These are phyloP conservation scores for Gambusia yucatana DNA, from an alignment of 2,797 vertebrate species.

Conservation along the genomic window DNA sequence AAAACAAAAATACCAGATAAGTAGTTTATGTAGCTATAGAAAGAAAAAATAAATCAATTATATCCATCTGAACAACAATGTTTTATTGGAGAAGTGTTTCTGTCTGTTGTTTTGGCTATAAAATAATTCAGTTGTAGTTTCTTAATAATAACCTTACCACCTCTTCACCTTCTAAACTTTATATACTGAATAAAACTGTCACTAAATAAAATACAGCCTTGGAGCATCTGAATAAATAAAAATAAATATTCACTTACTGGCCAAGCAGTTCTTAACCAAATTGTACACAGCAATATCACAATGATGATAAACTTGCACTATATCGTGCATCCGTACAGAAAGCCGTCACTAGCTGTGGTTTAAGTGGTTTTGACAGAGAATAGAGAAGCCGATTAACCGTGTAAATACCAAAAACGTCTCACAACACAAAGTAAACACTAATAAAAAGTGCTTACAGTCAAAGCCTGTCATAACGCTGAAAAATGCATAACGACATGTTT, in stretches of 20 bases:
- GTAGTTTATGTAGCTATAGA: not conserved
- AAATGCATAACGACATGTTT: slow-evolving; percentile 6
- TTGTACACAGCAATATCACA: not conserved
- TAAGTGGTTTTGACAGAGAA: not conserved
- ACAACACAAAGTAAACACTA: slow-evolving; percentile 13
- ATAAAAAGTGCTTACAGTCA: slow-evolving; percentile 1
- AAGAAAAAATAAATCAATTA: not conserved
- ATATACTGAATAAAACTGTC: not conserved
- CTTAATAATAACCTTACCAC: not conserved
- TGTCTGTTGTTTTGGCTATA: not conserved
- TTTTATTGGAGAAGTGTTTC: not conserved
- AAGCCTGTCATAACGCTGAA: not conserved
- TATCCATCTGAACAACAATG: not conserved
- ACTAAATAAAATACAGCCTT: not conserved
- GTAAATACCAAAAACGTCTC: slow-evolving; percentile 1
- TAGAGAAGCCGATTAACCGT: not conserved
- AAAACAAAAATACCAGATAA: not conserved
- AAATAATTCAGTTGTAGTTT: not conserved
- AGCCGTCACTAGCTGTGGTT: not conserved
- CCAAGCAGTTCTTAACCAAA: not conserved
- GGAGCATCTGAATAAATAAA: not conserved
- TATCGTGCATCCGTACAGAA: not conserved
- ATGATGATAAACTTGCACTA: not conserved
- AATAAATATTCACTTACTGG: not conserved
- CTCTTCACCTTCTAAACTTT: not conserved